These are phyloP conservation scores for Leptogaster cylindrica DNA, from an alignment of 2,888 invertebrate species.

Conservation along the genomic window DNA sequence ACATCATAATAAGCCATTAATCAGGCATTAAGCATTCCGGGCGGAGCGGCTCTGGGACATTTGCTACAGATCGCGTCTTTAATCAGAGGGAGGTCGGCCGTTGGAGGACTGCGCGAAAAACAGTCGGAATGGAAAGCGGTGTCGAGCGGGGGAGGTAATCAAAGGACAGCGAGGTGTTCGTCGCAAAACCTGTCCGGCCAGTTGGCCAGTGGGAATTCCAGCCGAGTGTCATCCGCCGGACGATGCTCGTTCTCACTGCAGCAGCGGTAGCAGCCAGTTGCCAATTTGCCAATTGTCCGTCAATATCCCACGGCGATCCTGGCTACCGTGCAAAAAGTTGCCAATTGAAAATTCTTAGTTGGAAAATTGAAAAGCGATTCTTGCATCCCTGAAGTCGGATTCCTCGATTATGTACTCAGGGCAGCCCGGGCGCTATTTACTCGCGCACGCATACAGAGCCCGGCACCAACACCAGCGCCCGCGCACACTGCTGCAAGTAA, in stretches of 20 bases:
- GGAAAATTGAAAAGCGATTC: constrained; percentile 8
- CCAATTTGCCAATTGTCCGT: constrained; percentile 3
- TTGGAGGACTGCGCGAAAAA: background rate
- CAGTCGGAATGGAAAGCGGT: background rate
- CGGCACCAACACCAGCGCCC: background rate
- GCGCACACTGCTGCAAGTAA: constrained; percentile 5
- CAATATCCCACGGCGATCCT: background rate
- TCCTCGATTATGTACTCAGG: constrained; percentile 16
- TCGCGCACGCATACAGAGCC: background rate
- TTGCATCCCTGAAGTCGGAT: constrained; percentile 18
- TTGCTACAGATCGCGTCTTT: background rate
- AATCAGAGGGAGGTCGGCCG: background rate
- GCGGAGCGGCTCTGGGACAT: constrained; percentile 14
- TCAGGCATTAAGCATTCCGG: constrained; percentile 50
- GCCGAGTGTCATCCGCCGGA: too few relatives aligned
- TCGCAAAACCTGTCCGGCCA: too few relatives aligned
- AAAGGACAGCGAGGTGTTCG: background rate
- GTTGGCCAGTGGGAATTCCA: constrained; percentile 14
- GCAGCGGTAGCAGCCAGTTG: background rate
- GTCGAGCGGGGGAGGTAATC: background rate
- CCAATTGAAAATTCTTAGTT: constrained; percentile 38
- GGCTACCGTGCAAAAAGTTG: background rate
- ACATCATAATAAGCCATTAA: constrained; percentile 61
- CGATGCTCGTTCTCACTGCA: background rate
- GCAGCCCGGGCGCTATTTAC: constrained; percentile 18